Evolutionary conservation across 2,888 invertebrate species (phyloP), one percentile per base, ranked within the genome.

Genomic region (Hedychridium roseum): DNA sequence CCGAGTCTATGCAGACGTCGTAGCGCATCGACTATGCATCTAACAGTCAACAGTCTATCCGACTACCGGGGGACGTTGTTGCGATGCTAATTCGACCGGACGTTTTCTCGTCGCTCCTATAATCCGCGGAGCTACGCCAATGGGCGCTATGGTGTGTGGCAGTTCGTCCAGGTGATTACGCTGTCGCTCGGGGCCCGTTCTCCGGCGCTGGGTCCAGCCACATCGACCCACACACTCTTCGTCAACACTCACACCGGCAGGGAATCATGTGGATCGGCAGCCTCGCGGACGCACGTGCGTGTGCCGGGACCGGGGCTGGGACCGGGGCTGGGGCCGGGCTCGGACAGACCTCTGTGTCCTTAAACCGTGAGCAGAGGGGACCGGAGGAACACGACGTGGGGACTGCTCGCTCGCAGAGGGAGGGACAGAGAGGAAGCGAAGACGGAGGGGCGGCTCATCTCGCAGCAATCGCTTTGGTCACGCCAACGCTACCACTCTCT

Each of bases 131-230:
- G 41, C 50, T 57, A 66, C 59, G 62, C 70, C 73, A 67, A 56
- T 72, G 64, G 50, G 15, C 23, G 27, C 11, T 56, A 44, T 39
- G 37, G 50, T 43, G 60, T 64, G 64, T 71, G 66, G 74, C 70
- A 73, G 74, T 73, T 71, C 68, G 70, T 73, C 67, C 73, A 66
- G 74, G 70, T 76, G 76, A 77, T 77, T 76, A 77, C 74, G 70
- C 74, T 74, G 76, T 76, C 77, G 76, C 77, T 73, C 64, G 66
- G 43, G 68, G 74, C 71, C 54, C 60, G 57, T 57, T 64, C 64
- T 53, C 56, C 50, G 50, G 23, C 34, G 31, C 35, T 36, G 18
- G 53, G 37, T 21, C 12, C 12, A 17, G n/a, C 17, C 38, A 21
- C 9, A 32, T 17, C 26, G 7, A 34, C 17, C 26, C 37, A 5